Evolutionary conservation across 2,113 vertebrate species (phyloP), one percentile per base, ranked within the genome.

Genomic region (Elephantulus edwardii): DNA sequence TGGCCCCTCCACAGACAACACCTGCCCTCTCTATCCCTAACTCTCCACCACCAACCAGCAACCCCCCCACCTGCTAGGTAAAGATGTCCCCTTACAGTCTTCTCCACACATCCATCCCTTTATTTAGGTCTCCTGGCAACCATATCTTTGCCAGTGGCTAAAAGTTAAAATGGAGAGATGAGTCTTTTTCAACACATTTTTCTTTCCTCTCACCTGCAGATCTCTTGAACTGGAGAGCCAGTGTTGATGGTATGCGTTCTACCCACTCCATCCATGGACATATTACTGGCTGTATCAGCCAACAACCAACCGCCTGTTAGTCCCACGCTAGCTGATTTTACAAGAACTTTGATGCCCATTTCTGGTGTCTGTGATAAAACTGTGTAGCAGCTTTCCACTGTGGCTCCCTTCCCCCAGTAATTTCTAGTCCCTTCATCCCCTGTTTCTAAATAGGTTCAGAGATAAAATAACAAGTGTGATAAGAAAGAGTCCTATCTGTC

Each of bases 171-270:
- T 20, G 2, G 13, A 28, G 38, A n/a, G 42, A 0, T 35, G 26
- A 24, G 3, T 8, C 8, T 11, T 10, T 8, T 1, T 0, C 24
- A 24, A 7, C 26, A 10, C 6, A 8, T 8, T 8, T 38, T n/a
- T 35, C 48, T 46, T 77, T 46, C 6, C 13, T 48, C 24, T 74
- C 22, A 10, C 26, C 40, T 40, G 42, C 33, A 81, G 22, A 24
- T 2, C 38, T 62, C 38, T 19, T 19, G 4, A 33, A 28, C 72
- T 22, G 33, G 8, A 33, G 5, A n/a, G 1, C 26, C 17, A 14
- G 0, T 0, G 2, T 10, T 48, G 3, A 22, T 0, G 3, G 0
- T 6, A 9, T 19, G 38, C 8, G 30, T 17, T 33, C 26, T n/a
- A 44, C 46, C 1, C 22, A 17, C 0, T 2, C 17, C 1, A 17